Evolutionary conservation across 1,140 invertebrate species (phyloP), one percentile per base, ranked within the genome.

Genomic region (Danaus plexippus): DNA sequence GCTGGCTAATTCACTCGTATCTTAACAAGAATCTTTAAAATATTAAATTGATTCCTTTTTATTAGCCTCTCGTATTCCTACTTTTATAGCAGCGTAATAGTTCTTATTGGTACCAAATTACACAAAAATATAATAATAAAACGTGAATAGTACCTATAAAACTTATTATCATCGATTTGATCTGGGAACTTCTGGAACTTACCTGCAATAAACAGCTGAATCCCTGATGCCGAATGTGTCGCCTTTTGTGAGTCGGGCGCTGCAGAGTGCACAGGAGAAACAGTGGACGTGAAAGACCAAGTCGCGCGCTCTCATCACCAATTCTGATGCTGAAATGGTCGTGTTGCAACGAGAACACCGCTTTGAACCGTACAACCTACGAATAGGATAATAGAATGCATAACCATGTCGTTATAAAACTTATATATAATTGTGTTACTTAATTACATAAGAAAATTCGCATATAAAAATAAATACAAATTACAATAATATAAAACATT

Each of bases 231-330:
- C 97, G 85, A 97, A 98, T 66, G 97, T 95, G 80, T 99, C 97
- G 11, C 97, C 94, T 80, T 96, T 96, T 45, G 92, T 95, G 47
- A 95, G 88, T 2, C 92, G 91, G 11, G 92, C 89, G 77, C 93
- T 92, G 88, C 97, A 99, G n/a, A 94, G 91, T 11, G 94, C 93
- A 84, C 97, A 99, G 7, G 93, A 94, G 89, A 99, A 98, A 87
- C 97, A 98, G 68, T 94, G 93, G 43, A 98, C 92, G 88, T 98
- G 97, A 88, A 97, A 98, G 52, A 98, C 96, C 64, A 95, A 90
- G 66, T 97, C 95, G 11, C 95, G 89, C 4, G 96, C 96, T 54
- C 96, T 87, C 97, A 99, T 98, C 73, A 99, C 97, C 71, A 98
- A 82, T 87, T 99, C 97, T 52, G 95, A 94, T 42, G 96, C 92